Evolutionary conservation across 2,888 invertebrate genomes (phyloP).

Genomic region (Eupithecia pulchellata): DNA sequence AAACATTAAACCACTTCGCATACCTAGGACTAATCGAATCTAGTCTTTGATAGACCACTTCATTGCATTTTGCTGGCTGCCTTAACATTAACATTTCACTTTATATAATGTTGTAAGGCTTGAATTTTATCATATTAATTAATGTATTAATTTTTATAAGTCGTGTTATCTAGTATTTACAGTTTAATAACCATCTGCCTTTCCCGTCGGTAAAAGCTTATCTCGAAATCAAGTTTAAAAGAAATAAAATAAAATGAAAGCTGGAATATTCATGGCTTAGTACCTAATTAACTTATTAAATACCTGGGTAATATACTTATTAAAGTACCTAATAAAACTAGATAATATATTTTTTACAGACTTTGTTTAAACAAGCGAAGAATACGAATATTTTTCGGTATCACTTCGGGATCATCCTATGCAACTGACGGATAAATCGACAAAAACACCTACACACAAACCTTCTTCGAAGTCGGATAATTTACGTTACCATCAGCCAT

Average conservation of each 20-base stretch:
- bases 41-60: conserved; percentile 4
- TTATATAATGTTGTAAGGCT: neutral
- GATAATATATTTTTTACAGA: too few species aligned
- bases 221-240: neutral
- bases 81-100: neutral
- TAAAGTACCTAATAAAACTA: too few species aligned
- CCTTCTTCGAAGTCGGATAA: too few species aligned
- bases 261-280: neutral
- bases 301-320: too few species aligned
- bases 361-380: too few species aligned
- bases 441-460: too few species aligned
- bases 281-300: too few species aligned
- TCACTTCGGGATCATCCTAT: too few species aligned
- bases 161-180: neutral
- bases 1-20: neutral
- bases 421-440: too few species aligned
- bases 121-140: neutral
- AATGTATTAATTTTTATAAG: neutral
- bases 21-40: neutral
- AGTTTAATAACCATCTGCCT: neutral
- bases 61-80: neutral
- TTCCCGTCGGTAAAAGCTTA: neutral
- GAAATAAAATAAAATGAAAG: neutral
- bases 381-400: too few species aligned
- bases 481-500: neutral